phyloP scores from a whole-genome alignment of 2,797 vertebrate species.

The Scyliorhinus canicula region DNA sequence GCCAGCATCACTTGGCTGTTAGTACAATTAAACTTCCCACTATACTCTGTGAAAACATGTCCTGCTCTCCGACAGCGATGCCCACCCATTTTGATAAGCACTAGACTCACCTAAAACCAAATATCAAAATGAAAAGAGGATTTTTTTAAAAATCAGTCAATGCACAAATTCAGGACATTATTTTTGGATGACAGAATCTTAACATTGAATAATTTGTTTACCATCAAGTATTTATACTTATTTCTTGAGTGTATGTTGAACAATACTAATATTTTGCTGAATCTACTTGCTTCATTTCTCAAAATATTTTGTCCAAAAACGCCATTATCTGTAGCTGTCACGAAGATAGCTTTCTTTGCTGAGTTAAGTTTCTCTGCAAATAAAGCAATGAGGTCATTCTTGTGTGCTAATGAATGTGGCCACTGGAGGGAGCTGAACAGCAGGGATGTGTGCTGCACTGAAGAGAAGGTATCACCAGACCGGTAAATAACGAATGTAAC shows the following conservation, averaged over 20 bases:
- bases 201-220: background rate
- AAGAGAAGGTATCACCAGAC: no score
- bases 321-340: background rate
- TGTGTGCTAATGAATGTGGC: background rate
- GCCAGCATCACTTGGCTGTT: background rate
- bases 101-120: background rate
- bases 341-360: background rate
- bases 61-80: no score
- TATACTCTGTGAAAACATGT: background rate
- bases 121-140: background rate
- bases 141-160: background rate
- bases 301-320: background rate
- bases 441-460: background rate
- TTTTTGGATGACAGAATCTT: background rate
- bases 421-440: conserved; percentile 27
- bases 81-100: background rate
- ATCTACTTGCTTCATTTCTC: background rate
- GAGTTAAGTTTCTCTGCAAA: background rate
- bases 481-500: no score
- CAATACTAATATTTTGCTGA: background rate
- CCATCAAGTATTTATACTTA: background rate
- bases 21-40: background rate
- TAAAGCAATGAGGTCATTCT: background rate
- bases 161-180: background rate
- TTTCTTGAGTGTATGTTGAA: background rate